Base-by-base conservation (phyloP, 1,140 invertebrate species). In the Epicauta chinensis region DNA sequence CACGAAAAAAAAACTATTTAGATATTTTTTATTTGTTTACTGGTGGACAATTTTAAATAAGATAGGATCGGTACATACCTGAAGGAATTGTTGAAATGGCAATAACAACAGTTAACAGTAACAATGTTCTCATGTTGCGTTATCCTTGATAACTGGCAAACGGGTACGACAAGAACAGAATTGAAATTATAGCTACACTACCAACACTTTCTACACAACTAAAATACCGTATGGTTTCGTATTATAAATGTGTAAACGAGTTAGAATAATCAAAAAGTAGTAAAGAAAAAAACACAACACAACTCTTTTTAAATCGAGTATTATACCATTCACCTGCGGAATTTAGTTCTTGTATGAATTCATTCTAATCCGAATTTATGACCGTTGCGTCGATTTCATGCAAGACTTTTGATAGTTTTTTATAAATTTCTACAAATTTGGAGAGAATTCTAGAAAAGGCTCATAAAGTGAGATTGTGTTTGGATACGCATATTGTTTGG, bases 131-230 rank as follows among this genome's bases (percentile, higher is more conserved):
- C 59, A 60, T 58, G 48, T 44, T 55, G 56, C 52, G 47, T 52
- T 60, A 60, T 60, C 59, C 59, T 60, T 60, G 59, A 47, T 58
- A 58, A 60, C 56, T 23, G 23, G 23, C 7, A 23, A 23, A 23
- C 23, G 23, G 7, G 23, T 23, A 23, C 23, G 7, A 23, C 38
- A 54, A 34, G 23, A 45, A 55, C 31, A 42, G 48, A 47, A 29
- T 37, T 35, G 44, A 17, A 51, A 23, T 40, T 23, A 5, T 7
- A 23, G 7, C 38, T 47, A 29, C 16, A 40, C 37, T 41, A 37
- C 48, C 4, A 40, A 37, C 41, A 55, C 53, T 55, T 55, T 55
- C 53, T 55, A 55, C 49, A 40, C 53, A 50, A 47, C 34, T 38
- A 38, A 32, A 16, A 29, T 23, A 17, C 16, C 14, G 43, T 16